Evolutionary conservation across 1,140 invertebrate species (phyloP).

Genomic region (Polyergus mexicanus): DNA sequence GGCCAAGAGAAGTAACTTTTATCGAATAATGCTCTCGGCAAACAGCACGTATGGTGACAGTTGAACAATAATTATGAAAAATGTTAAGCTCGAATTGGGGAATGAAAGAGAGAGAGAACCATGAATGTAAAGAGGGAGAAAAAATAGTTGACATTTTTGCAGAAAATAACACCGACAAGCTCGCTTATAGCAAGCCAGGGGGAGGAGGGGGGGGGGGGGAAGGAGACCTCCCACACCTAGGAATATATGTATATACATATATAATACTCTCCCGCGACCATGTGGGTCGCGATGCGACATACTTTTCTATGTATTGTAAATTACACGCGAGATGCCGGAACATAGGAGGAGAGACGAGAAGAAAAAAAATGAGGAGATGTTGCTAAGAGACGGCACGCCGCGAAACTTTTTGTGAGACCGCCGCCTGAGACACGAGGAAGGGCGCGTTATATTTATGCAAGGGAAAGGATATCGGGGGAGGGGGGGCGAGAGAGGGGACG

Average conservation of each 20-base stretch:
- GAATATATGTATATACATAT: background rate
- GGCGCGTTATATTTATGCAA: constrained; percentile 59
- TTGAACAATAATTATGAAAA: constrained; percentile 75
- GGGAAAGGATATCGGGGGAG: constrained; percentile 13
- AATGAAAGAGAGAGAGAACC: background rate
- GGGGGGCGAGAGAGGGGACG: no score
- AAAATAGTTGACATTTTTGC: background rate
- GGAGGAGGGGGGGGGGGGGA: no score
- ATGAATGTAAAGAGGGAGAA: background rate
- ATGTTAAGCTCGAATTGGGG: constrained; percentile 70
- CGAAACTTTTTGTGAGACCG: constrained; percentile 59
- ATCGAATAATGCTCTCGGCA: constrained; percentile 8
- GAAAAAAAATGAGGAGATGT: constrained; percentile 1
- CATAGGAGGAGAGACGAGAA: no score
- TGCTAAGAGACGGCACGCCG: constrained; percentile 52
- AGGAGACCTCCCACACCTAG: constrained; percentile 57
- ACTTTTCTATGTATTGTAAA: constrained; percentile 54
- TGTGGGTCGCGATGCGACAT: background rate
- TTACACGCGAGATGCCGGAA: constrained; percentile 41
- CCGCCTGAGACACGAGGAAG: constrained; percentile 17
- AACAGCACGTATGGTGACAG: background rate
- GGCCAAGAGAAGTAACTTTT: constrained; percentile 10
- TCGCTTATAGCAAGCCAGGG: constrained; percentile 17
- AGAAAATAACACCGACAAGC: constrained; percentile 49
- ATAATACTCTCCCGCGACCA: constrained; percentile 19